Conservation (phyloP, 2,113 vertebrate species). For the Speoplatyrhinus poulsoni region DNA sequence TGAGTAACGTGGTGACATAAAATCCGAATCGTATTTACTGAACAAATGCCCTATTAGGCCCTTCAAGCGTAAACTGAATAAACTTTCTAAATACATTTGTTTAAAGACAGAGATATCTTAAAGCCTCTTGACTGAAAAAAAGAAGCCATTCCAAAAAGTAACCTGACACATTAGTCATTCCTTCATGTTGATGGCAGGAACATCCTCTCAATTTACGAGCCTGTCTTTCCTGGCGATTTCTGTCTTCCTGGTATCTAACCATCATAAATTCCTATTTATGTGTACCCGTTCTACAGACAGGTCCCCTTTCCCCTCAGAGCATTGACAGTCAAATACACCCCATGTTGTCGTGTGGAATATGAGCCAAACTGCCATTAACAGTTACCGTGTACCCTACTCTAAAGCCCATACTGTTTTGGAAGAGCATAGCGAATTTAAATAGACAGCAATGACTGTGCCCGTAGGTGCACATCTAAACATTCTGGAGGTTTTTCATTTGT, state of each 20-base stretch:
- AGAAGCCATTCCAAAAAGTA: constrained; percentile 49
- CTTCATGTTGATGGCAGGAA: constrained; percentile 62
- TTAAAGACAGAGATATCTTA: too few species aligned
- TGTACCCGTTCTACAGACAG: constrained; percentile 60
- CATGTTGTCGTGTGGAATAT: constrained; percentile 46
- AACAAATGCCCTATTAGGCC: constrained; percentile 46
- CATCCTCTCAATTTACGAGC: constrained; percentile 69
- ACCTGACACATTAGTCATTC: constrained; percentile 62
- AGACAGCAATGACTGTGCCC: constrained; percentile 58
- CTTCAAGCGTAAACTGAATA: constrained; percentile 37
- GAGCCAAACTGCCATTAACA: constrained; percentile 54
- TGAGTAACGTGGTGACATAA: too few species aligned
- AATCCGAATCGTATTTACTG: too few species aligned
- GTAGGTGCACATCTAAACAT: constrained; percentile 58
- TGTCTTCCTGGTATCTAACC: constrained; percentile 62
- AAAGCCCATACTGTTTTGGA: constrained; percentile 18
- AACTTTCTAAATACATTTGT: constrained; percentile 38
- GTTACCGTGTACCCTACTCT: constrained; percentile 29
- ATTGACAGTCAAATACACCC: constrained; percentile 46
- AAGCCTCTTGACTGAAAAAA: constrained; percentile 49
- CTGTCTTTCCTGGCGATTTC: constrained; percentile 67
- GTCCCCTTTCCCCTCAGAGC: constrained; percentile 48
- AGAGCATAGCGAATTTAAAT: constrained; percentile 53
- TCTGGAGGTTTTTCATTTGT: constrained; percentile 52
- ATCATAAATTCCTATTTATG: constrained; percentile 71